Percentiles rank a stretch among this genome's conserved stretches.
These are phyloP conservation scores for Alces alces DNA, from an alignment of 2,113 vertebrate genomes.

Conservation along the genomic window DNA sequence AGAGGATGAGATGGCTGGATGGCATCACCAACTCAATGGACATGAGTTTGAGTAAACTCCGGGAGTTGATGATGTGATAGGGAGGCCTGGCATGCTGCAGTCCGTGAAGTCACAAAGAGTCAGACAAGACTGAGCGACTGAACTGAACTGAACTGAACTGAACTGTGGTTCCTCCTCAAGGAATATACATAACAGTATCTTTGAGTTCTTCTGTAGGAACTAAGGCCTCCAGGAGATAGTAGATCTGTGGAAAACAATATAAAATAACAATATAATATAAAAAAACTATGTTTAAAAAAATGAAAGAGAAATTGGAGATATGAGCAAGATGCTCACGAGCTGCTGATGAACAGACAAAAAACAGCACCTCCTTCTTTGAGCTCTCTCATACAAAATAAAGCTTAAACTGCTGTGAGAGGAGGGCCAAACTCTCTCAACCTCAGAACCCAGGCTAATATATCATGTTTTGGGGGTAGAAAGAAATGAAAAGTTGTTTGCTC, in stretches of 20 bases:
- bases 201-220: not conserved
- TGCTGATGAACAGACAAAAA: not conserved
- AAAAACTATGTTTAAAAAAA: not conserved
- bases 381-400: not conserved
- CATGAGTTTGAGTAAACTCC: not conserved
- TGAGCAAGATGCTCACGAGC: not conserved
- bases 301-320: not conserved
- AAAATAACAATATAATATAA: not conserved
- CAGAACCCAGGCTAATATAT: not conserved
- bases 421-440: not conserved
- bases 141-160: not conserved
- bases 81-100: not conserved
- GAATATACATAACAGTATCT: not conserved
- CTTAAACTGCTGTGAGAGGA: not conserved
- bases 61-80: accelerated
- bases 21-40: not conserved
- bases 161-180: not conserved
- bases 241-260: not conserved
- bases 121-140: not conserved
- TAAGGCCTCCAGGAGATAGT: not conserved
- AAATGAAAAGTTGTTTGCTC: not conserved
- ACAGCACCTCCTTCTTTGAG: not conserved
- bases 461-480: not conserved
- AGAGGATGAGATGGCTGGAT: not conserved
- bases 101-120: not conserved